These are phyloP conservation scores for Heteronetta atricapilla DNA, from an alignment of 2,113 vertebrate species.

Conservation along the genomic window DNA sequence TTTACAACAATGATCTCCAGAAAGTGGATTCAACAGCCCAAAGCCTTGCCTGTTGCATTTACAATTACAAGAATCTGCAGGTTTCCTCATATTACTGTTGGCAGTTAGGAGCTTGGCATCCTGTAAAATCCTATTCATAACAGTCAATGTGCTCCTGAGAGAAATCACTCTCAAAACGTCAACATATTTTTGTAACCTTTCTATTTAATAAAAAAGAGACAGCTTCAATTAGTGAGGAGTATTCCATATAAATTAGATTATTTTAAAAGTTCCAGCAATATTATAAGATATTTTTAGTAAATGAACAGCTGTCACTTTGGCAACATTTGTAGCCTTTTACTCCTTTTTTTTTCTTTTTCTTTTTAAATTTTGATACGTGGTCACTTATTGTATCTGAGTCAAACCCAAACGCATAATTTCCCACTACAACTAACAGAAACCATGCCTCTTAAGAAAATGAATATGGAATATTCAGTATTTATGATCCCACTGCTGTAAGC, in stretches of 20 bases:
- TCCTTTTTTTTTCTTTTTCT: not conserved
- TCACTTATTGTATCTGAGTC: constrained; percentile 15
- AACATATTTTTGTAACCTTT: constrained; percentile 77
- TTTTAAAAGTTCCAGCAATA: constrained; percentile 75
- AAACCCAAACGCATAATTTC: constrained; percentile 10
- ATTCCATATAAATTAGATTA: constrained; percentile 78
- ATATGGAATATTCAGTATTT: constrained; percentile 6
- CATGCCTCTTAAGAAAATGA: constrained; percentile 15
- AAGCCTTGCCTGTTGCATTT: constrained; percentile 48
- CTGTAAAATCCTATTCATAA: constrained; percentile 71
- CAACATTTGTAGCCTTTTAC: constrained; percentile 30
- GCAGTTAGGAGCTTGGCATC: constrained; percentile 54
- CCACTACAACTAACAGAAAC: not conserved
- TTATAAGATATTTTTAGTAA: constrained; percentile 79
- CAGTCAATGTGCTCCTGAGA: constrained; percentile 68
- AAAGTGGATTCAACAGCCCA: constrained; percentile 53
- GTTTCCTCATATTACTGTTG: constrained; percentile 31
- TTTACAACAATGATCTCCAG: constrained; percentile 43
- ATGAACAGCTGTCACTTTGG: constrained; percentile 71
- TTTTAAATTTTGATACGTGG: not conserved
- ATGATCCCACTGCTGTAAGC: not conserved
- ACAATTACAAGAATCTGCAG: constrained; percentile 47
- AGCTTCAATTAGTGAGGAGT: constrained; percentile 81
- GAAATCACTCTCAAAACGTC: constrained; percentile 73
- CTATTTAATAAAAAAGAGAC: constrained; percentile 81